Evolutionary conservation across 2,113 vertebrate genomes (phyloP).

Genomic region (Hemicordylus capensis): DNA sequence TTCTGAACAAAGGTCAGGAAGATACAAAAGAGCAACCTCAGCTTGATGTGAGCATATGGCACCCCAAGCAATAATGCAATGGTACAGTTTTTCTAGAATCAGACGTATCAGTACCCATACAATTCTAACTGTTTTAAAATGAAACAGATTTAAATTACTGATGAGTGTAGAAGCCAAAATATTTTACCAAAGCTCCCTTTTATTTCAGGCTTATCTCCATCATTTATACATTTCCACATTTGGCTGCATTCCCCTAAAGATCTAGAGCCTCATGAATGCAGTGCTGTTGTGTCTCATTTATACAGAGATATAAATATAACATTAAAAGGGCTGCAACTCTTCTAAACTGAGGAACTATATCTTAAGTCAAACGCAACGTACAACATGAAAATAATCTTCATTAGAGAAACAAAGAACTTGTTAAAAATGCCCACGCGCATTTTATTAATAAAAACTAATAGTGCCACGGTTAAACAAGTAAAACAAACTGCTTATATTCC

Average conservation of each 20-base stretch:
- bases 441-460: slow-evolving; percentile 90
- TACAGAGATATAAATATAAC: background rate
- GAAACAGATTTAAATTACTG: background rate
- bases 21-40: background rate
- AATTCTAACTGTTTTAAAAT: background rate
- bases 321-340: slow-evolving; percentile 14
- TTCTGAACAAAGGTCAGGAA: background rate
- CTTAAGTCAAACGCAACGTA: slow-evolving; percentile 24
- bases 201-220: background rate
- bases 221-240: background rate
- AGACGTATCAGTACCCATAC: background rate
- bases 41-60: background rate
- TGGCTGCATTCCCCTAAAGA: background rate
- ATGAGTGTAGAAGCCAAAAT: background rate
- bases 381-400: slow-evolving; percentile 51
- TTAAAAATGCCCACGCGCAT: slow-evolving; percentile 85
- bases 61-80: background rate
- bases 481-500: slow-evolving; percentile 85
- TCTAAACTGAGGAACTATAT: slow-evolving; percentile 8
- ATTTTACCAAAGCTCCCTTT: background rate
- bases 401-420: slow-evolving; percentile 78
- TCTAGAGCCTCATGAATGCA: background rate
- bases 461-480: slow-evolving; percentile 85
- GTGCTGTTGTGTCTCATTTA: background rate
- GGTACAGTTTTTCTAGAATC: background rate